Evolutionary conservation across 2,113 vertebrate genomes (phyloP).

Genomic region (Chrysemys picta): DNA sequence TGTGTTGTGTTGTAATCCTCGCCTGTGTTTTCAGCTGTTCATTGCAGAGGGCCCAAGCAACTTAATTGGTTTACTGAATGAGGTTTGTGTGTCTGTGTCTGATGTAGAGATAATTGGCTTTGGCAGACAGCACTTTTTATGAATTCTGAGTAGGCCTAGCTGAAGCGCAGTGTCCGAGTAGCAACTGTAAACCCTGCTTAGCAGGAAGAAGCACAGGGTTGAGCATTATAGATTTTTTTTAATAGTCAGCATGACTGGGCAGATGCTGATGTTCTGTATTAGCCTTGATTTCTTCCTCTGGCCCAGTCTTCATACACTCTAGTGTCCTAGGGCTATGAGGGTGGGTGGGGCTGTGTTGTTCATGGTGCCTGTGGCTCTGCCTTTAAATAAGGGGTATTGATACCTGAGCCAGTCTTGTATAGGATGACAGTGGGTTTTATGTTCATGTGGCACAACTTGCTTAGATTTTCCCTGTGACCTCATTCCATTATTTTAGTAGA

Average conservation of each 20-base stretch:
- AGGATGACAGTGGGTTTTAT: not conserved
- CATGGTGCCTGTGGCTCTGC: not conserved
- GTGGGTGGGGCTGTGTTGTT: not conserved
- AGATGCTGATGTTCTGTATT: not conserved
- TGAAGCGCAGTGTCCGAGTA: not conserved
- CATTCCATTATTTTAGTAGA: not conserved
- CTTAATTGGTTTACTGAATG: not conserved
- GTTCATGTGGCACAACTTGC: not conserved
- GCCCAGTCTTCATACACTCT: not conserved
- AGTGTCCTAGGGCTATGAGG: not conserved
- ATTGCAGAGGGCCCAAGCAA: not conserved
- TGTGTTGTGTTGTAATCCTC: not conserved
- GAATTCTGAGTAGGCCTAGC: not conserved
- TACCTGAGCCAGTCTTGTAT: not conserved
- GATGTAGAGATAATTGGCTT: not conserved
- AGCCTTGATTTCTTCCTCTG: not conserved
- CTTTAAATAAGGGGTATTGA: not conserved
- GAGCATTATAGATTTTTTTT: not conserved
- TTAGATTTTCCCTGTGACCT: not conserved
- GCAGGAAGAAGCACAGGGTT: not conserved
- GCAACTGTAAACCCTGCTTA: not conserved
- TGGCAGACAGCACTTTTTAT: not conserved
- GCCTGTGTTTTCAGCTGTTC: not conserved
- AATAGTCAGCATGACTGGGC: not conserved
- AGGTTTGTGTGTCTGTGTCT: not conserved